Percentiles rank a stretch among this genome's conserved stretches.
These are phyloP conservation scores for Tetanocera ferruginea DNA, from an alignment of 2,888 invertebrate species.

Conservation along the genomic window DNA sequence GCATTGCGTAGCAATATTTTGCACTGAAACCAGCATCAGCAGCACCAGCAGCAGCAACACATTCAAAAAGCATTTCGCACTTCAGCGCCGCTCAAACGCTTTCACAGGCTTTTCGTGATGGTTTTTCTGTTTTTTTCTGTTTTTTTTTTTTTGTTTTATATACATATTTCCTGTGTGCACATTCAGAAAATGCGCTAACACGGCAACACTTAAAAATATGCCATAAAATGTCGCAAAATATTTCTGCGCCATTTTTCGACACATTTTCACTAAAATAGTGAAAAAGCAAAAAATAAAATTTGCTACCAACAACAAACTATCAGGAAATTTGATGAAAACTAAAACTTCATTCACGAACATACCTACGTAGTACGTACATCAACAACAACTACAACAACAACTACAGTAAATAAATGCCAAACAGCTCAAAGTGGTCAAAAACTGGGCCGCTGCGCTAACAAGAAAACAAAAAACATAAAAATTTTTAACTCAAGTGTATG, in stretches of 20 bases:
- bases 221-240: conserved; percentile 19
- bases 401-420: conserved; percentile 8
- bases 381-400: neutral
- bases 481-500: neutral
- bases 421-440: conserved; percentile 3
- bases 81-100: conserved; percentile 12
- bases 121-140: neutral
- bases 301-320: too few relatives aligned
- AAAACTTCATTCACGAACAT: neutral
- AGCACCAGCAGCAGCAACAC: neutral
- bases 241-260: neutral
- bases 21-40: neutral
- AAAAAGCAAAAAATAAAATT: neutral
- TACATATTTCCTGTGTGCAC: neutral
- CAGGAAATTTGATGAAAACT: neutral
- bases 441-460: neutral
- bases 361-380: neutral
- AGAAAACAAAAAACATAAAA: neutral
- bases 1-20: neutral
- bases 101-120: neutral
- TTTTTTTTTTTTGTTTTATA: neutral
- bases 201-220: conserved; percentile 4
- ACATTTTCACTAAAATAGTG: neutral
- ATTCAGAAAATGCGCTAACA: conserved; percentile 6
- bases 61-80: conserved; percentile 21